Evolutionary conservation across 2,797 vertebrate genomes (phyloP).

Genomic region (Tamandua tetradactyla): DNA sequence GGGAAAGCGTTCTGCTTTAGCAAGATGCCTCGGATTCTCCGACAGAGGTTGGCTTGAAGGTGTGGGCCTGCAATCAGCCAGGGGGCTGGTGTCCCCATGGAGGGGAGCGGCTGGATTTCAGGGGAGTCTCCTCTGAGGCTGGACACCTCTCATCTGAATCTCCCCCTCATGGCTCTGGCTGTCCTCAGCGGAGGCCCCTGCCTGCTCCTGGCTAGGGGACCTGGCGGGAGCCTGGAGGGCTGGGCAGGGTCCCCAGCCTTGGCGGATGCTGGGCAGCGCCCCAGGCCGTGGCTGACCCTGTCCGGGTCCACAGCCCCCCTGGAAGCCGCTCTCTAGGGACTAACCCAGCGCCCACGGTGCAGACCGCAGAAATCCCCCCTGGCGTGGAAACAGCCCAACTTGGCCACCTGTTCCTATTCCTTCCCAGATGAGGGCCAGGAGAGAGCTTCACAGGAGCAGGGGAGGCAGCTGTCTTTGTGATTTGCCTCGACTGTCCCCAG

Average conservation of each 20-base stretch:
- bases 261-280: not conserved
- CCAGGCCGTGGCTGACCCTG: not conserved
- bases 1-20: not conserved
- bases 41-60: not conserved
- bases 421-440: not conserved
- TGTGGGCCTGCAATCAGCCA: not conserved
- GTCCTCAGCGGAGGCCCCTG: not conserved
- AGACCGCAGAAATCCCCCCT: not conserved
- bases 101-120: not conserved
- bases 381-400: not conserved
- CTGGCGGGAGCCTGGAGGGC: not conserved
- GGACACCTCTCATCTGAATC: not conserved
- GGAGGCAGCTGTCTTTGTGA: not conserved
- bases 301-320: not conserved
- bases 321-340: not conserved
- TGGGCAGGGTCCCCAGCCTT: not conserved
- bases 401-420: not conserved
- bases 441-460: not conserved
- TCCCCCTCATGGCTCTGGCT: not conserved
- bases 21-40: not conserved
- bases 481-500: accelerated
- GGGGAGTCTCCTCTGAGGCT: not conserved
- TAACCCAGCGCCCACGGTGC: not conserved
- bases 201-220: not conserved
- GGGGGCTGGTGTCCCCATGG: not conserved